Evolutionary conservation across 2,113 vertebrate species (phyloP), one percentile per base, ranked within the genome.

Genomic region (Potamarius usumacintae): DNA sequence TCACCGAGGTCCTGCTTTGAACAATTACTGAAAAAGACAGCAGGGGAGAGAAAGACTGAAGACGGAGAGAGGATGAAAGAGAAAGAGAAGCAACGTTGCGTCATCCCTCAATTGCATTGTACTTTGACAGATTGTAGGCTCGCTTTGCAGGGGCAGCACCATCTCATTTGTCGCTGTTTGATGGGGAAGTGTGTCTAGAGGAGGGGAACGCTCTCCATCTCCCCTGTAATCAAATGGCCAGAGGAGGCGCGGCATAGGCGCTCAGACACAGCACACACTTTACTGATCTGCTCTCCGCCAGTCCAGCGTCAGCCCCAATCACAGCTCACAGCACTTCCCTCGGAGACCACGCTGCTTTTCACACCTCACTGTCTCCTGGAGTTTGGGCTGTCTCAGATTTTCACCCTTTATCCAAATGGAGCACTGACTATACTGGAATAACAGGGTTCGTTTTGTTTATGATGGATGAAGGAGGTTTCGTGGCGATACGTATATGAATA

Each of bases 81-180:
- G 63, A 67, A 85, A 76, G 17, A 94, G 93, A 94, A 93, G 94
- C 93, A 93, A 94, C 96, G 95, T 95, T 95, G 95, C 93, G 71
- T 93, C 95, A 95, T 96, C 96, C 96, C 96, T 96, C 95, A 96
- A 96, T 96, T 94, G 96, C 95, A 96, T 96, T 96, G 96, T 96
- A 96, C 96, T 96, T 97, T 97, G 96, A 97, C 97, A 96, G 96
- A 97, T 96, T 96, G 96, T 96, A 96, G 96, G 95, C 95, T 96
- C 96, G 95, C 96, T 96, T 96, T 96, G 96, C 96, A 96, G 95
- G 96, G 96, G 95, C 95, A 93, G 96, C 95, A 96, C 95, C 95
- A 96, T 96, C 96, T 97, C 96, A 97, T 97, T 97, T 97, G 97
- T 97, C 96, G 96, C 95, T 92, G 93, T 96, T 96, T 96, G 96